phyloP scores from a whole-genome alignment of 2,888 invertebrate genomes.

The Melanostoma mellinum region DNA sequence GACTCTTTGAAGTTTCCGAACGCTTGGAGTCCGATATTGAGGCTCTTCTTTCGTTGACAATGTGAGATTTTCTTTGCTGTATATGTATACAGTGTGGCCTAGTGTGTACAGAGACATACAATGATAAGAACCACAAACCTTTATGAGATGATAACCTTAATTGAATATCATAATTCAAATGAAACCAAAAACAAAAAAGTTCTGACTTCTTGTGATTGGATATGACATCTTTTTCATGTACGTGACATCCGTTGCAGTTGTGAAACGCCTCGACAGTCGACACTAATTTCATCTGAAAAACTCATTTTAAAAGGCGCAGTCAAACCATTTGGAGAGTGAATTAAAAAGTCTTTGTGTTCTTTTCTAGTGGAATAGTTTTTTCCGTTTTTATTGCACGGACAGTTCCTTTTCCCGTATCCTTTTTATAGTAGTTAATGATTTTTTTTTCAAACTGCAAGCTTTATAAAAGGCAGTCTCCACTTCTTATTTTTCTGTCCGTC shows the following conservation, averaged over 20 bases:
- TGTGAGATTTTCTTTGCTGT: no score
- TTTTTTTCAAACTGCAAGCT: slow-evolving; percentile 52
- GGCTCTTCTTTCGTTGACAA: no score
- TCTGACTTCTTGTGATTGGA: background rate
- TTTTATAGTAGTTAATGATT: slow-evolving; percentile 66
- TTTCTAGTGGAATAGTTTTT: slow-evolving; percentile 17
- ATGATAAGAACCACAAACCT: no score
- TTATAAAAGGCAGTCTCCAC: slow-evolving; percentile 18
- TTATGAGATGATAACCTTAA: no score
- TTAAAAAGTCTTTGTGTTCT: slow-evolving; percentile 61
- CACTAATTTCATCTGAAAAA: slow-evolving; percentile 12
- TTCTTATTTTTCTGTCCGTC: slow-evolving; percentile 13
- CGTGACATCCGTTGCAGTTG: background rate
- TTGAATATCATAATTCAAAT: no score
- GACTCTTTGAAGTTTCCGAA: no score
- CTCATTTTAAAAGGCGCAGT: slow-evolving; percentile 27
- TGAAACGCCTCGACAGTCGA: slow-evolving; percentile 25
- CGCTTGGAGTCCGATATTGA: no score
- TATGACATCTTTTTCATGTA: slow-evolving; percentile 18
- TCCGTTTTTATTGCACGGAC: slow-evolving; percentile 40
- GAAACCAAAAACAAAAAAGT: no score
- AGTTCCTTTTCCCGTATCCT: slow-evolving; percentile 46
- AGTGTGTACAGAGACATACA: no score
- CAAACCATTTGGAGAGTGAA: slow-evolving; percentile 47
- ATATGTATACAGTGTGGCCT: no score